A percentile compares a stretch with the other conserved stretches of the same genome.
These are phyloP conservation scores for Poecile montanus DNA, from an alignment of 2,797 vertebrate genomes.

Conservation along the genomic window DNA sequence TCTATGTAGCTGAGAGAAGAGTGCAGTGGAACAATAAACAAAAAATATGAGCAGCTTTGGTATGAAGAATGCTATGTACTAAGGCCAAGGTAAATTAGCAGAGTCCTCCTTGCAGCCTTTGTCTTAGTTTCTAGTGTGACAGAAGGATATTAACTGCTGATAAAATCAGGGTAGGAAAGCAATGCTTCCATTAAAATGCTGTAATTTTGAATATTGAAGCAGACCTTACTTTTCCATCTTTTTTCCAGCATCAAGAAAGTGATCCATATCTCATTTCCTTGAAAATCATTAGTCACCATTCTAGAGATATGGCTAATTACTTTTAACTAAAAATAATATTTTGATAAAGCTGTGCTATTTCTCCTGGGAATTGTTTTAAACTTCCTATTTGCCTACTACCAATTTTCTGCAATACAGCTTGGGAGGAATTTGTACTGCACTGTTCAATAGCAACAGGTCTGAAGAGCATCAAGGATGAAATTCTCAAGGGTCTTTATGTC, in stretches of 20 bases:
- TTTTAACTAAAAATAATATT: slow-evolving; percentile 27
- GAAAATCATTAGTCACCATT: neutral
- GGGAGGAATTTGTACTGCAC: slow-evolving; percentile 6
- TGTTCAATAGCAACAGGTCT: slow-evolving; percentile 37
- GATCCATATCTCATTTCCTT: neutral
- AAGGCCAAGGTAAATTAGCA: neutral
- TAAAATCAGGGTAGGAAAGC: neutral
- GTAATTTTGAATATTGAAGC: neutral
- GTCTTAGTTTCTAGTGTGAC: neutral
- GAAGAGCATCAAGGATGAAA: slow-evolving; percentile 36
- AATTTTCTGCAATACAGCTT: neutral
- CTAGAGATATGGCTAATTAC: neutral
- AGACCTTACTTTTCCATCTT: neutral
- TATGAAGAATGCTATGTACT: neutral
- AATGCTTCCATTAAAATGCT: neutral
- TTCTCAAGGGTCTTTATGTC: slow-evolving; percentile 66
- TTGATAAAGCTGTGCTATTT: neutral
- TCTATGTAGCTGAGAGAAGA: neutral
- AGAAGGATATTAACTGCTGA: neutral
- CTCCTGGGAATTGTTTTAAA: neutral
- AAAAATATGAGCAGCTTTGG: neutral
- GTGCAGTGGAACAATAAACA: neutral
- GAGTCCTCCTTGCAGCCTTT: neutral
- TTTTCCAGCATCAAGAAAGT: neutral
- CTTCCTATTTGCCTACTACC: neutral